A percentile compares a stretch with the other conserved stretches of the same genome.
Evolutionary conservation across 2,797 vertebrate genomes (phyloP).

Genomic region (Acrossocheilus wenchowensis): DNA sequence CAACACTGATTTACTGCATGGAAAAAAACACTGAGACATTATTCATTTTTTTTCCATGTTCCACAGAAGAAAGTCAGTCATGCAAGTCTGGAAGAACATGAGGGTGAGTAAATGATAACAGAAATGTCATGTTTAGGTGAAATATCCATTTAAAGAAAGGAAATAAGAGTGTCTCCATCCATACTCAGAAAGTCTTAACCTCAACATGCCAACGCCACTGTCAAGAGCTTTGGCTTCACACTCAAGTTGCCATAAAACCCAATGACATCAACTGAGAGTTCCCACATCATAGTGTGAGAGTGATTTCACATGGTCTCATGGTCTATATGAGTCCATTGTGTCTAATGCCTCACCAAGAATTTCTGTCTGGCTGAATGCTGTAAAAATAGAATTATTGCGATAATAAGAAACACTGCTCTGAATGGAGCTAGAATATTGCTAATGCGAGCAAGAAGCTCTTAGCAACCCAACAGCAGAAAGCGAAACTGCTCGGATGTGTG

Average conservation of each 20-base stretch:
- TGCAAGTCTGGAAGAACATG: neutral
- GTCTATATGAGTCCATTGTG: slow-evolving; percentile 19
- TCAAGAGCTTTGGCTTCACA: slow-evolving; percentile 43
- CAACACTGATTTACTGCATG: neutral
- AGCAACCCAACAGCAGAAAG: neutral
- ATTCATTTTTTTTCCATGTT: neutral
- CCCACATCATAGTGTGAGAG: slow-evolving; percentile 56
- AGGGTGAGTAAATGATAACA: neutral
- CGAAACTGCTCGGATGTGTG: slow-evolving; percentile 13
- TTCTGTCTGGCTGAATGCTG: neutral
- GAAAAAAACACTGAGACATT: neutral
- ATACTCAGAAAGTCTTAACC: slow-evolving; percentile 6
- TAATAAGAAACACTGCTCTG: slow-evolving; percentile 33
- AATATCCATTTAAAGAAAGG: neutral
- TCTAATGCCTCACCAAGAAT: slow-evolving; percentile 30
- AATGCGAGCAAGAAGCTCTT: slow-evolving; percentile 18
- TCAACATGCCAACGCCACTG: slow-evolving; percentile 27
- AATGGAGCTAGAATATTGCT: slow-evolving; percentile 6
- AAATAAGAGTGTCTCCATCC: slow-evolving; percentile 28
- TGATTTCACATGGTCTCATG: slow-evolving; percentile 53
- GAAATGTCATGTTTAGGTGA: neutral
- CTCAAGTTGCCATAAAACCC: slow-evolving; percentile 56
- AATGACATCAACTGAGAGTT: slow-evolving; percentile 52
- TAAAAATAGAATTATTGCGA: slow-evolving; percentile 38
- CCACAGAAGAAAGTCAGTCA: neutral